Evolutionary conservation across 1,140 invertebrate genomes (phyloP).

Genomic region (Megathymus violae): DNA sequence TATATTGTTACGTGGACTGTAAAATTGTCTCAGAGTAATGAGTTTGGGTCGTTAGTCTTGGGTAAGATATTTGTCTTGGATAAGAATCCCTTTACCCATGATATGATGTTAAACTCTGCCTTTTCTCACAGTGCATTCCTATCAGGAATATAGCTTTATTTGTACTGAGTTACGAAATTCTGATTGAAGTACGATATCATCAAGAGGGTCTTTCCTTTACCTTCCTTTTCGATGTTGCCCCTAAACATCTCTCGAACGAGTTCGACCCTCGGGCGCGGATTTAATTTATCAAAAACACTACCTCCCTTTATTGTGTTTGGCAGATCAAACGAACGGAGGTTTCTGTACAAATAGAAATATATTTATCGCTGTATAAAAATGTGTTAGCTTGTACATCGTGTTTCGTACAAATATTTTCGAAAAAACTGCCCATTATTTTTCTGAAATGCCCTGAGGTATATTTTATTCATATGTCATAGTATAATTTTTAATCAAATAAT

Average conservation of each 20-base stretch:
- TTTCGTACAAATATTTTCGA: too few species aligned
- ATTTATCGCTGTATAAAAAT: conserved; percentile 18
- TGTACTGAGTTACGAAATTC: conserved; percentile 12
- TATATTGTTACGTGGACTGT: too few species aligned
- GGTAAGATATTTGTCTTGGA: too few species aligned
- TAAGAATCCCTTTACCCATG: neutral
- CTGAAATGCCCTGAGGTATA: too few species aligned
- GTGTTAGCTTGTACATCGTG: neutral
- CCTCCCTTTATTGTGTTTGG: conserved; percentile 28
- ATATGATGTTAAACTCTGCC: neutral
- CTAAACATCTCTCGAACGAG: neutral
- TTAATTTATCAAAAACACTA: conserved; percentile 34
- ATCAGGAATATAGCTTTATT: conserved; percentile 3
- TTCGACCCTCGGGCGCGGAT: conserved; percentile 10
- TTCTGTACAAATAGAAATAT: conserved; percentile 17
- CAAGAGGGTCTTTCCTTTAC: conserved; percentile 4
- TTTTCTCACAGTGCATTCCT: neutral
- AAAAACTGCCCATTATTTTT: too few species aligned
- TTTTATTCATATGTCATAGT: too few species aligned
- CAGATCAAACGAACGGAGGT: conserved; percentile 21
- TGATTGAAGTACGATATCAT: conserved; percentile 15
- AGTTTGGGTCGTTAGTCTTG: too few species aligned
- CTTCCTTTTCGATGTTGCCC: neutral
- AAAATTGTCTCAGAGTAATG: too few species aligned
- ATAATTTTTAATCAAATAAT: too few species aligned